Base-by-base conservation (phyloP, 1,140 invertebrate species). In the Nasonia longicornis region DNA sequence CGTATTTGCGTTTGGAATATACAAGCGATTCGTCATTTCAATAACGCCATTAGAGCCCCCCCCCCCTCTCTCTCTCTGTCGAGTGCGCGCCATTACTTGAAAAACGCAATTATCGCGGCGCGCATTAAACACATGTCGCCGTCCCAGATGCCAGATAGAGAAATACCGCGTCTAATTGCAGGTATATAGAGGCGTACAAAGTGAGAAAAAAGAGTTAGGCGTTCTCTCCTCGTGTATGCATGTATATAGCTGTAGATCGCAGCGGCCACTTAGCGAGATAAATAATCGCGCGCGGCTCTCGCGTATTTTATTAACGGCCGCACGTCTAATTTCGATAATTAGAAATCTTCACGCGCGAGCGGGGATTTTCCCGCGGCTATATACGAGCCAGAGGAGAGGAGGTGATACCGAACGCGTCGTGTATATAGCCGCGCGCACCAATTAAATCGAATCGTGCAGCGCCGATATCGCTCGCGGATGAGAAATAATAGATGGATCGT, bases 61-160 rank as follows among this genome's bases (percentile, higher is more conserved):
- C n/a, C 10, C 0, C 31, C 20, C 45, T 16, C 26, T 11, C n/a
- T 26, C 10, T 1, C 31, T 31, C 45, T 16, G 1, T 26, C 26
- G 26, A 26, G 26, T 26, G 26, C 26, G 26, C 16, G 77, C 45
- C 20, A 70, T 78, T 64, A 73, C 35, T 79, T 64, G 52, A 63
- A 58, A 79, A 70, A 26, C 58, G 78, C 78, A 80, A 75, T 80
- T 75, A 80, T 66, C 58, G 72, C 35, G 69, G 77, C 35, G 38
- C 52, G 77, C 45, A 71, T 77, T 78, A 78, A 78, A 58, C 45
- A 71, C 45, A 45, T 67, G 67, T 45, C 20, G 31, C 10, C 64
- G 66, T 16, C 29, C 38, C 52, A 70, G 66, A 78, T 35, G 14
- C 66, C 77, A 83, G 82, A 86, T 83, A 84, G 84, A 84, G 52